phyloP scores from a whole-genome alignment of 2,888 invertebrate genomes.

The Sisyra terminalis region DNA sequence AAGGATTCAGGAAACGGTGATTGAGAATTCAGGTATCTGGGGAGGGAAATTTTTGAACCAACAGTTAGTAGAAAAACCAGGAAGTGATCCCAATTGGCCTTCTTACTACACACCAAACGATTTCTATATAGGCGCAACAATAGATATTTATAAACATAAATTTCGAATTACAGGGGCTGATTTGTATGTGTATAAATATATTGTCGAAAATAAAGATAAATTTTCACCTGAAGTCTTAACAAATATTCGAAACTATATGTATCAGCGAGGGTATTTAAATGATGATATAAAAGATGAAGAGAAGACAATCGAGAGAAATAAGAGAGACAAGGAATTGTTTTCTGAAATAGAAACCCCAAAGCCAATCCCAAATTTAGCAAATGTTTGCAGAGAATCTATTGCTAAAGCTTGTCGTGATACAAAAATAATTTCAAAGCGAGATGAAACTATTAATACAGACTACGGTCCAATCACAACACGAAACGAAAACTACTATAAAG shows the following conservation, averaged over 20 bases:
- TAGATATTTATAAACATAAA: conserved; percentile 56
- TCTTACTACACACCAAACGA: conserved; percentile 62
- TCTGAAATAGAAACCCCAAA: too few relatives aligned
- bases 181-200: conserved; percentile 59
- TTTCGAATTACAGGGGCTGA: conserved; percentile 66
- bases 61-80: conserved; percentile 49
- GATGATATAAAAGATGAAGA: conserved; percentile 33
- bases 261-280: conserved; percentile 42
- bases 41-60: conserved; percentile 61
- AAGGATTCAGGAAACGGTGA: conserved; percentile 53
- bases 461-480: too few relatives aligned
- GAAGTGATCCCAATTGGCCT: conserved; percentile 49
- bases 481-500: too few relatives aligned
- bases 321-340: too few relatives aligned
- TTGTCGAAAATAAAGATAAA: conserved; percentile 52
- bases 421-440: too few relatives aligned
- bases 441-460: too few relatives aligned
- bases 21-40: conserved; percentile 49
- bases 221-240: conserved; percentile 49
- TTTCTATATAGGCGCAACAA: conserved; percentile 58
- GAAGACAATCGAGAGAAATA: neutral
- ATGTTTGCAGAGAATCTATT: too few relatives aligned
- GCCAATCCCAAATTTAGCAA: too few relatives aligned
- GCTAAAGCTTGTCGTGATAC: too few relatives aligned
- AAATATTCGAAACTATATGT: conserved; percentile 50